Base-by-base conservation (phyloP, 2,797 vertebrate species). In the Bradypus variegatus region DNA sequence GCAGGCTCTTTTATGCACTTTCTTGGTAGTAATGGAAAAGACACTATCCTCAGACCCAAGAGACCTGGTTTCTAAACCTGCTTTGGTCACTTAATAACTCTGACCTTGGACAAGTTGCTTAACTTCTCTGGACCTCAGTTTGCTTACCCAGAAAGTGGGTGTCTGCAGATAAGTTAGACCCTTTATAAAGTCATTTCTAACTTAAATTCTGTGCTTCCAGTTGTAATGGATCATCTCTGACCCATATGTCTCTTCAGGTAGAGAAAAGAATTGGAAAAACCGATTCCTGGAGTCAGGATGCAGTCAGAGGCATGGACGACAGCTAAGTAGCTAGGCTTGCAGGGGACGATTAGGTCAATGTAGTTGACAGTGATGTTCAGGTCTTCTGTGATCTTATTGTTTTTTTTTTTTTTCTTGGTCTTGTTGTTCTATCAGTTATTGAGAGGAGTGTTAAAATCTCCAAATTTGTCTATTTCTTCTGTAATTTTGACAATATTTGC, bases 111-210 rank as follows among this genome's bases (percentile, higher is more conserved):
- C 62, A 91, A n/a, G 45, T 80, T n/a, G 62, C 21, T 76, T 70
- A 31, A 53, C 67, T 67, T 93, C 60, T 93, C 29, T 58, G 36
- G 36, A 82, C 58, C 64, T 73, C 8, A 29, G 6, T 69, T 88
- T 83, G 72, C 21, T 75, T 81, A 72, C 64, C 41, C 90, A 65
- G 65, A 82, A 79, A 88, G 48, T 80, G 36, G 23, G 70, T 53
- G 15, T 53, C 41, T 80, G 2, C 78, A 12, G 58, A 88, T 82
- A 19, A 55, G 38, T 64, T 77, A 85, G 69, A 86, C 21, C 38
- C 79, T 67, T 55, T 55, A 27, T 45, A 87, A 70, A 45, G 50
- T 89, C 45, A 89, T 91, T 92, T 95, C 19, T 73, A 48, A 62
- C 67, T 80, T 92, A 89, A 65, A 86, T 78, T 65, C 62, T 86